Evolutionary conservation across 2,888 invertebrate species (phyloP), one percentile per base, ranked within the genome.

Genomic region (Lithodes maja): DNA sequence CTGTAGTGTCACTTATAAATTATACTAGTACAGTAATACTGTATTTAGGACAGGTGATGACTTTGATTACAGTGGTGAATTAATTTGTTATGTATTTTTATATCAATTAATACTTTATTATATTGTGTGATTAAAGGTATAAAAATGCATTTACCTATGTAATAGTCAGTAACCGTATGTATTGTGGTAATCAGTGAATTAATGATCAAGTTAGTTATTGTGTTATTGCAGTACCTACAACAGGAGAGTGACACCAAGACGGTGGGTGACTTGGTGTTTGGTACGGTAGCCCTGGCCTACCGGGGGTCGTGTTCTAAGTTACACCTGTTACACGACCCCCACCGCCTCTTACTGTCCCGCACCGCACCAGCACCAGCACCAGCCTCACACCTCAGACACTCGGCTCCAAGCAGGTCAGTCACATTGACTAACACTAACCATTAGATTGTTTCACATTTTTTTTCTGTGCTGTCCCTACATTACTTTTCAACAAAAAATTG

Each of bases 261-360:
- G 92, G 95, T 98, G 93, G 97, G 97, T 92, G 98, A 98, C 95
- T 97, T 98, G 97, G 96, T 98, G 93, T 98, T 98, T 94, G 98
- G 98, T 5, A 96, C 97, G 1, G 96, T 97, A 83, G 97, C 97
- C 1, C 97, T 98, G 96, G 97, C 97, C 92, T 97, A 96, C 94
- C 96, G 96, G 93, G 97, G 97, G 86, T 96, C 97, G 69, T 96
- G 97, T n/a, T 95, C 97, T 92, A 98, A 98, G 95, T 97, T 97
- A 90, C 96, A 97, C 93, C 95, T 95, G 90, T 95, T 96, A 93
- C 95, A 94, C 50, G 74, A 86, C 3, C 86, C 83, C 12, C 85
- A 80, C 0, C 86, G 89, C n/a, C 49, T 90, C 17, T 71, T 95
- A 94, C 92, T 94, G 68, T 94, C 94, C 61, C 94, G 94, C 93